Evolutionary conservation across 30 jellyfish, hydroid and myxozoan genomes (phyloP).

Genomic region (Pelagia noctiluca): DNA sequence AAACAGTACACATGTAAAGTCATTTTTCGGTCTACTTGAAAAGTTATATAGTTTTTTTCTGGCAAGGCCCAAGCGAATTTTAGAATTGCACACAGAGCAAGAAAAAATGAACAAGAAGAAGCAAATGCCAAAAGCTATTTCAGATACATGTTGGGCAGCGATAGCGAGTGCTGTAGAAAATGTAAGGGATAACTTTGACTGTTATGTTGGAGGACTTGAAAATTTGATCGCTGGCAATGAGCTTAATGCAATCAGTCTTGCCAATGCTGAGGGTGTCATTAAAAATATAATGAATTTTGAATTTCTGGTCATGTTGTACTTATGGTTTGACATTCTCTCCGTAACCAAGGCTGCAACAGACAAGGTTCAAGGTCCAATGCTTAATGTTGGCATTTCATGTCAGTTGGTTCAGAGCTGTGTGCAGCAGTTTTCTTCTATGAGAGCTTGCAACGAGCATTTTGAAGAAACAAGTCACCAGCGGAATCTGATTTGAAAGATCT

Average conservation of each 20-base stretch:
- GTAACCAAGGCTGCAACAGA: conserved; percentile 56
- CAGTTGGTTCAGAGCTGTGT: conserved; percentile 34
- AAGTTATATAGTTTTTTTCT: conserved; percentile 8
- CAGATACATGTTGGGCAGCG: conserved; percentile 22
- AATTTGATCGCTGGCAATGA: conserved; percentile 19
- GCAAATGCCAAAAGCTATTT: conserved; percentile 31
- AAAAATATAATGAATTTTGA: conserved; percentile 21
- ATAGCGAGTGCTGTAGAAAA: conserved; percentile 34
- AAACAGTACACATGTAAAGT: conserved; percentile 32
- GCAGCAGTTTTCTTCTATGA: conserved; percentile 31
- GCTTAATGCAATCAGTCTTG: conserved; percentile 15
- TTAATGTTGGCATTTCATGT: conserved; percentile 44
- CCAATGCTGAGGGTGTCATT: conserved; percentile 21
- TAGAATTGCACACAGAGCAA: conserved; percentile 9
- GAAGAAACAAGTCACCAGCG: conserved; percentile 18
- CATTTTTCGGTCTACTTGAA: conserved; percentile 20
- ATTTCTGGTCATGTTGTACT: conserved; percentile 12
- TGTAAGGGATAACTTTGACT: conserved; percentile 11
- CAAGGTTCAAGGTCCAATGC: conserved; percentile 67
- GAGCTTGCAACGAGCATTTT: conserved; percentile 34
- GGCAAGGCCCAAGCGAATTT: conserved; percentile 26
- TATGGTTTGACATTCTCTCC: conserved; percentile 20
- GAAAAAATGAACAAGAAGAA: conserved; percentile 7
- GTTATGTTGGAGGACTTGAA: conserved; percentile 23
- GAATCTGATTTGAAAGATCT: conserved; percentile 22